These are phyloP conservation scores for Carpatolechia fugitivella DNA, from an alignment of 2,888 invertebrate genomes.

Conservation along the genomic window DNA sequence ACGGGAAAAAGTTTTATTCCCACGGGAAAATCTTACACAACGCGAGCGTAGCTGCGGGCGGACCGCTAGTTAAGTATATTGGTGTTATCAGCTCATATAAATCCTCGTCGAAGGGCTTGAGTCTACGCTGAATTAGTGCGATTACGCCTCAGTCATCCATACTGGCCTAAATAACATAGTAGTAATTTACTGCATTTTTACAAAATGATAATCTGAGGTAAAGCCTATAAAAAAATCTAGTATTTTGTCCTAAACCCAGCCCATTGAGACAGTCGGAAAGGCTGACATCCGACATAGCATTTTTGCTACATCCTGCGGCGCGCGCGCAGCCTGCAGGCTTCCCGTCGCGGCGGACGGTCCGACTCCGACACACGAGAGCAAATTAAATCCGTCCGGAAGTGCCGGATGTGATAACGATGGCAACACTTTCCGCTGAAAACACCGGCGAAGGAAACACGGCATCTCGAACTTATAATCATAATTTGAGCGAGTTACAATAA, in stretches of 20 bases:
- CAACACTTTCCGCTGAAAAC: conserved; percentile 1
- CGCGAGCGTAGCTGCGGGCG: no score
- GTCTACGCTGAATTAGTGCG: no score
- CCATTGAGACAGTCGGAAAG: conserved; percentile 26
- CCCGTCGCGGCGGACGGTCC: conserved; percentile 43
- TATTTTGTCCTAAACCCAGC: conserved; percentile 20
- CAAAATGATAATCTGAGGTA: no score
- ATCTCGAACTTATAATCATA: neutral
- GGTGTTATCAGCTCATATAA: no score
- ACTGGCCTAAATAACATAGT: no score
- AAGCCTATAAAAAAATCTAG: neutral
- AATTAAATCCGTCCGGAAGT: conserved; percentile 41
- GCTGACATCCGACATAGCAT: conserved; percentile 47
- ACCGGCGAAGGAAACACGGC: neutral
- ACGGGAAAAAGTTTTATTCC: no score
- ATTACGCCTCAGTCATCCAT: no score
- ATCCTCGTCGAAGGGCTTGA: no score
- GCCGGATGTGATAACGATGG: neutral
- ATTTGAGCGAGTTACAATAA: neutral
- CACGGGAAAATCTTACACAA: no score
- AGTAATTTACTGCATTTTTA: no score
- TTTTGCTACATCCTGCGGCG: conserved; percentile 51
- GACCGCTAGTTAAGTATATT: no score
- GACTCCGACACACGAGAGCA: conserved; percentile 39
- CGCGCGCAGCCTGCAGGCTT: conserved; percentile 29